Evolutionary conservation across 2,888 invertebrate genomes (phyloP).

Genomic region (Temnothorax rugatulus): DNA sequence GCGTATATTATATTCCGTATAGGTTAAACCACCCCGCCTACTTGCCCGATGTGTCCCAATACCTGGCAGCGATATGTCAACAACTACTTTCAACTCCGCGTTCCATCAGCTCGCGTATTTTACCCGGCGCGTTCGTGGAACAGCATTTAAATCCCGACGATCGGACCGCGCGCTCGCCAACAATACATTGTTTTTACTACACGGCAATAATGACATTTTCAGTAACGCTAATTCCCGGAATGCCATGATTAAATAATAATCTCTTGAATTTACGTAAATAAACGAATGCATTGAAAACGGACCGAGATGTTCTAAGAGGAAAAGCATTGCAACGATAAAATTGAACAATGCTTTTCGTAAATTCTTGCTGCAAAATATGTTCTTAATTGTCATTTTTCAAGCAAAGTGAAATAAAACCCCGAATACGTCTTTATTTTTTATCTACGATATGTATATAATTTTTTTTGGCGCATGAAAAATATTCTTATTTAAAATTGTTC

Average conservation of each 20-base stretch:
- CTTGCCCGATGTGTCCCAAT: constrained; percentile 81
- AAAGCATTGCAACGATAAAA: background rate
- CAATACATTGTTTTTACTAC: constrained; percentile 59
- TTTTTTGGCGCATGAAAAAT: background rate
- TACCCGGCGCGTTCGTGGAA: constrained; percentile 57
- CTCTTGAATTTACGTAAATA: background rate
- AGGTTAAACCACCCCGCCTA: constrained; percentile 83
- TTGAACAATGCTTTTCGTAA: too few relatives aligned
- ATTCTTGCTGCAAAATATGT: background rate
- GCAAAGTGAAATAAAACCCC: background rate
- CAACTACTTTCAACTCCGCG: constrained; percentile 82
- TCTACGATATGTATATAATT: background rate
- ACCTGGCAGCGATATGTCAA: constrained; percentile 83
- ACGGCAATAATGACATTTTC: background rate
- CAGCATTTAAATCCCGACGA: constrained; percentile 45
- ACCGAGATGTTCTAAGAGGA: too few relatives aligned
- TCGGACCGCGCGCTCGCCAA: constrained; percentile 23
- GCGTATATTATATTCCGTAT: constrained; percentile 84
- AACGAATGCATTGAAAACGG: background rate
- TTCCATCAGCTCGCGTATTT: constrained; percentile 61
- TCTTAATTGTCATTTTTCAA: background rate
- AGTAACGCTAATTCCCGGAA: background rate
- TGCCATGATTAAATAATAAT: background rate
- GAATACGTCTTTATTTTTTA: background rate
- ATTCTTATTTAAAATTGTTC: constrained; percentile 13